phyloP scores from a whole-genome alignment of 2,888 invertebrate genomes.

The Smittia aterrima region DNA sequence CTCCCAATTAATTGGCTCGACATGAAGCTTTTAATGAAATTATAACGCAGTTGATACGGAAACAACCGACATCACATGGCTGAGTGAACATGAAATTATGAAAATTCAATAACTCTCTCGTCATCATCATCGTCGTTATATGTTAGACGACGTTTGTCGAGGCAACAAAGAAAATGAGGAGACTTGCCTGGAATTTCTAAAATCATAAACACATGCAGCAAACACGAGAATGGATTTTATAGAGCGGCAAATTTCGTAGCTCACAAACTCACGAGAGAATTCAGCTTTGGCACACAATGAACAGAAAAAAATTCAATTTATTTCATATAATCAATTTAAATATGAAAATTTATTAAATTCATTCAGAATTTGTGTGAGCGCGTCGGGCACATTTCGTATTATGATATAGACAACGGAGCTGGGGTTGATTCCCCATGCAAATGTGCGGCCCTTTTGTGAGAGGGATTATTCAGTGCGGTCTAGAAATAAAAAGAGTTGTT shows the following conservation, averaged over 20 bases:
- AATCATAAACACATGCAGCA: slow-evolving; percentile 7
- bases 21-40: slow-evolving; percentile 7
- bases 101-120: background rate
- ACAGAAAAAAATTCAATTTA: slow-evolving; percentile 35
- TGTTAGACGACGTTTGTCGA: background rate
- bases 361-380: slow-evolving; percentile 9
- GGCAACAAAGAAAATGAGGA: background rate
- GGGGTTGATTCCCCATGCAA: slow-evolving; percentile 32
- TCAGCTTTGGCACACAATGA: background rate
- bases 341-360: slow-evolving; percentile 37
- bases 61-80: slow-evolving; percentile 1
- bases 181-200: slow-evolving; percentile 31
- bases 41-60: background rate
- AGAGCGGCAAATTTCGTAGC: background rate
- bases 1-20: background rate
- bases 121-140: no score
- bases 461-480: background rate
- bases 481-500: background rate
- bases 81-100: background rate
- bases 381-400: slow-evolving; percentile 8
- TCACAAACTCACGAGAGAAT: background rate
- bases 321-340: slow-evolving; percentile 40
- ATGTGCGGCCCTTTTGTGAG: background rate
- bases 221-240: background rate
- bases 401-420: background rate